phyloP scores from a whole-genome alignment of 2,113 vertebrate species.

The Ciconia stormi region DNA sequence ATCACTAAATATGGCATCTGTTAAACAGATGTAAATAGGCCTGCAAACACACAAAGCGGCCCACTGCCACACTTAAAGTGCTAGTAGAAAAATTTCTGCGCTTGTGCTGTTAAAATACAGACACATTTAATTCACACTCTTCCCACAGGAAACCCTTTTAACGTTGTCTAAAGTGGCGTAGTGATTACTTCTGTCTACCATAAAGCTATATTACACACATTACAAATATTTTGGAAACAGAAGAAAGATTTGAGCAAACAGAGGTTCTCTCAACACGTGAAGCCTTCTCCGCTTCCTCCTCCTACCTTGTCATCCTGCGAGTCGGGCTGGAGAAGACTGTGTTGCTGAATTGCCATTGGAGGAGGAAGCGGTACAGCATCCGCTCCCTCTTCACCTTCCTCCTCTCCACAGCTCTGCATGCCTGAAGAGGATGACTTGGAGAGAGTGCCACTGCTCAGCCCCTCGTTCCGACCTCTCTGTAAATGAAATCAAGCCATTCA shows the following conservation, averaged over 20 bases:
- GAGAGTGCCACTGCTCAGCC: slow-evolving; percentile 93
- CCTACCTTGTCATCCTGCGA: slow-evolving; percentile 97
- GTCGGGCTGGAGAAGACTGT: slow-evolving; percentile 96
- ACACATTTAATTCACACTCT: neutral
- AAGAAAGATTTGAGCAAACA: neutral
- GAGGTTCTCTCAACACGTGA: neutral
- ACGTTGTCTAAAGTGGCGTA: neutral
- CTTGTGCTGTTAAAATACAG: neutral
- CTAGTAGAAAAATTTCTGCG: neutral
- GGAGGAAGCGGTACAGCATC: slow-evolving; percentile 93
- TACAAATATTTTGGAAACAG: neutral
- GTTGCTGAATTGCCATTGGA: slow-evolving; percentile 98
- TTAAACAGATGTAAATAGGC: neutral
- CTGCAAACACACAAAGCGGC: neutral
- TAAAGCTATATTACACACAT: neutral
- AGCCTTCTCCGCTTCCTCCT: neutral
- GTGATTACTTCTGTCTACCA: neutral
- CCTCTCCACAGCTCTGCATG: slow-evolving; percentile 99
- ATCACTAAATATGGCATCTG: neutral
- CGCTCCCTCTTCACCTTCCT: slow-evolving; percentile 94
- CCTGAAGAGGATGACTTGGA: slow-evolving; percentile 98
- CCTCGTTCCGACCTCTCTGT: slow-evolving; percentile 95
- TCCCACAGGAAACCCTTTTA: neutral
- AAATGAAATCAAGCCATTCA: neutral
- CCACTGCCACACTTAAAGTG: neutral